Base-by-base conservation (phyloP, 2,113 vertebrate genomes). In the Seriola quinqueradiata region DNA sequence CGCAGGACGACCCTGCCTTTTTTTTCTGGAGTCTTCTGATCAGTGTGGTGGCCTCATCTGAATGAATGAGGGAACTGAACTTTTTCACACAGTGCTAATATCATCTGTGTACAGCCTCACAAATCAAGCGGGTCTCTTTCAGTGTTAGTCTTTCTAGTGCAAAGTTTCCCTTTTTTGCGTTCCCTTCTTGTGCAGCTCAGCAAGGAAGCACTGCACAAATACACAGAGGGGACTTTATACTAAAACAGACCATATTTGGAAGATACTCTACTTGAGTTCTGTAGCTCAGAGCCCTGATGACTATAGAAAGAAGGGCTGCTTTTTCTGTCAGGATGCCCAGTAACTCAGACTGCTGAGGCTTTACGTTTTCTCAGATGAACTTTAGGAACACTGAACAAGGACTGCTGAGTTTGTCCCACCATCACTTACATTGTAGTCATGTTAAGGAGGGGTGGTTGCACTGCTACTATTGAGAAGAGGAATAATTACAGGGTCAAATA, bases 191-290 rank as follows among this genome's bases (percentile, higher is more conserved):
- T 58, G 17, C 63, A 8, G 75, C 58, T 65, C 8, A 28, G 12
- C 12, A 42, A 58, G 1, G 23, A 52, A 23, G 14, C 12, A 16
- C 25, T 5, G 17, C n/a, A 1, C 7, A 55, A 34, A 52, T 21
- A 54, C 42, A 34, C 8, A 67, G 19, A 59, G 21, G 48, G 10
- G 38, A 10, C 44, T 23, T 5, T 4, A 13, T 17, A 8, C 9
- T 23, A 55, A 66, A 63, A 70, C 40, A 42, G n/a, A 67, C 11
- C 12, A 8, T 52, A 52, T 74, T 55, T 69, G 40, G 16, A 81
- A 48, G 14, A 61, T 6, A 16, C 54, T 36, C 25, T 17, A 5
- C 42, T 28, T 46, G 25, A 74, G 32, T 66, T 55, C 46, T 57
- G 14, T 17, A 42, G 55, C 57, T 52, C 8, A 34, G 38, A 54